Evolutionary conservation across 2,888 invertebrate species (phyloP).

Genomic region (Apantesis nais): DNA sequence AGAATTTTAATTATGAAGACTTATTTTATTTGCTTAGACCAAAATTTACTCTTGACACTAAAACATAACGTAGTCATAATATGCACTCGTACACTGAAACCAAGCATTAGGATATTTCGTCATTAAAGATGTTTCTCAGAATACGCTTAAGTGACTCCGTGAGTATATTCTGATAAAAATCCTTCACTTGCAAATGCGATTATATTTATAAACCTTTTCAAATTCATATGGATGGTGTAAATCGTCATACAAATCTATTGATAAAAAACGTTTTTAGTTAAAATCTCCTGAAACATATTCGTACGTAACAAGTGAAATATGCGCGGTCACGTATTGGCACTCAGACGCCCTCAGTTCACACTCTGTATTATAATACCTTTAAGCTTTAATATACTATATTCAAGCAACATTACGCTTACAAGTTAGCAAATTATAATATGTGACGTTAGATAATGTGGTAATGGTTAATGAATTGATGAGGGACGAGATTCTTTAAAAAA

Average conservation of each 20-base stretch:
- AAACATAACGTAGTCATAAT: too few relatives aligned
- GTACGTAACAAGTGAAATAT: conserved; percentile 40
- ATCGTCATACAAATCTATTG: not conserved
- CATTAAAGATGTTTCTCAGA: too few relatives aligned
- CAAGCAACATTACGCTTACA: conserved; percentile 40
- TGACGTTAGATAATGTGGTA: not conserved
- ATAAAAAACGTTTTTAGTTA: conserved; percentile 26
- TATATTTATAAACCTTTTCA: not conserved
- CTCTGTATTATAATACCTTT: conserved; percentile 38
- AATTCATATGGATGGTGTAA: conserved; percentile 7
- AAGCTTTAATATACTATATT: conserved; percentile 49
- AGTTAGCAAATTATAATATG: conserved; percentile 36
- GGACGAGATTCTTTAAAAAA: too few relatives aligned
- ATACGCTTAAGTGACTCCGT: not conserved
- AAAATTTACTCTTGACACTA: too few relatives aligned
- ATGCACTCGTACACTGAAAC: too few relatives aligned
- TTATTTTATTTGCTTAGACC: too few relatives aligned
- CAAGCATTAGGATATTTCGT: too few relatives aligned
- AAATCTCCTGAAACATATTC: conserved; percentile 47
- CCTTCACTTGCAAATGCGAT: not conserved
- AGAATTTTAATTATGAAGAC: too few relatives aligned
- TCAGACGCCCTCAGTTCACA: conserved; percentile 44
- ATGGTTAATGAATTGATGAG: not conserved
- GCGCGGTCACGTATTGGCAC: conserved; percentile 60
- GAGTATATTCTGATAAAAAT: not conserved